A percentile compares a stretch with the other conserved stretches of the same genome.
These are phyloP conservation scores for Pristionchus pacificus DNA, from an alignment of 1,140 invertebrate species.

Conservation along the genomic window DNA sequence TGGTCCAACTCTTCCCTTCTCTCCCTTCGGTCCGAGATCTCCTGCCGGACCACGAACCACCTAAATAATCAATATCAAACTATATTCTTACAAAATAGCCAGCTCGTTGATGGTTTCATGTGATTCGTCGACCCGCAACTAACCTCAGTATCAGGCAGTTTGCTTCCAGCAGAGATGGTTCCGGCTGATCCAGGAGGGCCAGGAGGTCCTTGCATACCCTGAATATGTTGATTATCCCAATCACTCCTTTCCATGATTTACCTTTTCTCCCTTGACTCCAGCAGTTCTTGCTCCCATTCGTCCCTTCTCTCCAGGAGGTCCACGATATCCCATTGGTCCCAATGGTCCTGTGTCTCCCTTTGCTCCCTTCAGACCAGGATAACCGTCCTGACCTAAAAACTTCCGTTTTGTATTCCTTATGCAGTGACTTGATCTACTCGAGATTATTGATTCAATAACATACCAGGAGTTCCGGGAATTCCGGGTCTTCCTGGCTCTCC, in stretches of 20 bases:
- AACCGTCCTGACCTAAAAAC: conserved; percentile 35
- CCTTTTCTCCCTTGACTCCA: conserved; percentile 55
- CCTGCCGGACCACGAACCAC: neutral
- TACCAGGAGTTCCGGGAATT: conserved; percentile 47
- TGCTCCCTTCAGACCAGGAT: conserved; percentile 49
- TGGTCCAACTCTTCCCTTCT: conserved; percentile 53
- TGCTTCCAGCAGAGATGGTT: conserved; percentile 38
- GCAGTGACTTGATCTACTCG: no score
- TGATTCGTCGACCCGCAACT: neutral
- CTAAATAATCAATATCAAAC: neutral
- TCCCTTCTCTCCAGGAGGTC: conserved; percentile 48
- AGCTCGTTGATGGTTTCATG: neutral
- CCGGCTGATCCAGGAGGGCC: conserved; percentile 45
- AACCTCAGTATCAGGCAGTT: neutral
- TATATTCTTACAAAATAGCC: neutral
- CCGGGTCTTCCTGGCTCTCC: conserved; percentile 39
- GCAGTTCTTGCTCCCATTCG: conserved; percentile 51
- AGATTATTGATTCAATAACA: no score
- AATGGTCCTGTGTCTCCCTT: conserved; percentile 48
- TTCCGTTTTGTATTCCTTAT: neutral
- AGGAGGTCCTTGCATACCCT: conserved; percentile 42
- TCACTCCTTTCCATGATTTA: no score
- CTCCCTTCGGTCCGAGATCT: conserved; percentile 45
- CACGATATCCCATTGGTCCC: conserved; percentile 52
- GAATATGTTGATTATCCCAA: no score